These are phyloP conservation scores for Capromys pilorides DNA, from an alignment of 2,797 vertebrate species.

Conservation along the genomic window DNA sequence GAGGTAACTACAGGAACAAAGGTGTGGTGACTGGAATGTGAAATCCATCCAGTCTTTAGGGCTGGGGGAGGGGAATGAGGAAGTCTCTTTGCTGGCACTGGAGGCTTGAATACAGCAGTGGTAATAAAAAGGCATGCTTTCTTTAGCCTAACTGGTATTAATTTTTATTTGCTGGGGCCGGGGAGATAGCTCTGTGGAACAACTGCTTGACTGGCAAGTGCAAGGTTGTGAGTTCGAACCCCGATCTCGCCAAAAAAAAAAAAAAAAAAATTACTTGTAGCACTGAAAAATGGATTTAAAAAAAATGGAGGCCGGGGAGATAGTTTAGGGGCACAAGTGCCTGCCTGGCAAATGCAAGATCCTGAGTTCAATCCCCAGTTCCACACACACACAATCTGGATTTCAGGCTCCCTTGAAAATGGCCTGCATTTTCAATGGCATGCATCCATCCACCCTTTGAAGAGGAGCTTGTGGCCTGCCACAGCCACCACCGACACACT, in stretches of 20 bases:
- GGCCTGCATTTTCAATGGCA: constrained; percentile 29
- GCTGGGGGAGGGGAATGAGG: background rate
- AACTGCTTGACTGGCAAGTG: no score
- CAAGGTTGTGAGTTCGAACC: no score
- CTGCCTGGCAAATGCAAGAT: no score
- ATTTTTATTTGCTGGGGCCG: constrained; percentile 54
- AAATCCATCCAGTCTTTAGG: constrained; percentile 48
- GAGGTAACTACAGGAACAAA: constrained; percentile 28
- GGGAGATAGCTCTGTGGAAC: no score
- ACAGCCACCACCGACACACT: background rate
- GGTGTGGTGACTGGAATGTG: background rate
- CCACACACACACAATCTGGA: background rate
- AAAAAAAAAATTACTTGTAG: background rate
- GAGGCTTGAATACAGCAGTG: no score
- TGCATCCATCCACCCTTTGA: background rate
- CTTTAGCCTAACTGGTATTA: constrained; percentile 4
- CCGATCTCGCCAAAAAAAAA: no score
- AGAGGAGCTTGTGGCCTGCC: background rate
- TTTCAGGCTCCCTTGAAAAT: constrained; percentile 36
- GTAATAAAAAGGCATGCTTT: no score
- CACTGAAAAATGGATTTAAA: constrained; percentile 15
- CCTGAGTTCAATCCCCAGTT: no score
- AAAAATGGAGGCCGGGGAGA: background rate
- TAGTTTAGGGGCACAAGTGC: no score
- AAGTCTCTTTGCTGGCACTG: no score